A percentile compares a stretch with the other conserved stretches of the same genome.
Conservation (phyloP, 1,140 invertebrate genomes). For the Heliconius eleuchia region DNA sequence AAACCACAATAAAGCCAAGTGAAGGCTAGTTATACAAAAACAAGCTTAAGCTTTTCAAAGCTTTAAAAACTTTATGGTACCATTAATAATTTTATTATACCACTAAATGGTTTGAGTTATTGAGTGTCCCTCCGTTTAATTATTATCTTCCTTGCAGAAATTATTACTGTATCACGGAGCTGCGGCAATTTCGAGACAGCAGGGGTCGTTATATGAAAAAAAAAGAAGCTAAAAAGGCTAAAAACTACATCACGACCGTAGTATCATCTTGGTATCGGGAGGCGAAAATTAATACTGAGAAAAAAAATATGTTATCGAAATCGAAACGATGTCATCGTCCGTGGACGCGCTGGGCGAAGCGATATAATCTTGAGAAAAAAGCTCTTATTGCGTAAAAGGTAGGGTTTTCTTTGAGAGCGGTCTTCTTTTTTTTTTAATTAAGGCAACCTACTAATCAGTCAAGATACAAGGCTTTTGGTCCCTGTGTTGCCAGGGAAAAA, state of each 20-base stretch:
- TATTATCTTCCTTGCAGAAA: conserved; percentile 21
- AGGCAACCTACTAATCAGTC: conserved; percentile 54
- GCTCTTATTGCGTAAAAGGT: conserved; percentile 2
- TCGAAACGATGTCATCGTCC: conserved; percentile 69
- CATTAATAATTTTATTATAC: conserved; percentile 13
- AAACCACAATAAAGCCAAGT: background rate
- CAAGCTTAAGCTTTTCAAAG: conserved; percentile 6
- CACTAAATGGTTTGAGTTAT: conserved; percentile 14
- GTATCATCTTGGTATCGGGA: conserved; percentile 63
- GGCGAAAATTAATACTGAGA: conserved; percentile 71
- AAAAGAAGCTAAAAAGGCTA: background rate
- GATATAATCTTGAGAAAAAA: background rate
- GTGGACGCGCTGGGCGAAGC: background rate
- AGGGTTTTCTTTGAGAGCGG: background rate
- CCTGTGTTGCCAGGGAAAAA: conserved; percentile 37
- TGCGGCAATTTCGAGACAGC: conserved; percentile 34
- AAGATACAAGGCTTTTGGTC: conserved; percentile 45
- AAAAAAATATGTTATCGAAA: conserved; percentile 69
- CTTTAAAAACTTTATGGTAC: conserved; percentile 2
- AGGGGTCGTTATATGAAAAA: conserved; percentile 28
- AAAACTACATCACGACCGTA: conserved; percentile 44
- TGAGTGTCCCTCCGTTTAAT: conserved; percentile 6
- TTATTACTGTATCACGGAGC: conserved; percentile 35
- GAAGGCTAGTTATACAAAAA: background rate
- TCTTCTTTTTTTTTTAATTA: conserved; percentile 48